Percentiles rank a stretch among this genome's conserved stretches.
Evolutionary conservation across 1,140 invertebrate species (phyloP).

Genomic region (Sitodiplosis mosellana): DNA sequence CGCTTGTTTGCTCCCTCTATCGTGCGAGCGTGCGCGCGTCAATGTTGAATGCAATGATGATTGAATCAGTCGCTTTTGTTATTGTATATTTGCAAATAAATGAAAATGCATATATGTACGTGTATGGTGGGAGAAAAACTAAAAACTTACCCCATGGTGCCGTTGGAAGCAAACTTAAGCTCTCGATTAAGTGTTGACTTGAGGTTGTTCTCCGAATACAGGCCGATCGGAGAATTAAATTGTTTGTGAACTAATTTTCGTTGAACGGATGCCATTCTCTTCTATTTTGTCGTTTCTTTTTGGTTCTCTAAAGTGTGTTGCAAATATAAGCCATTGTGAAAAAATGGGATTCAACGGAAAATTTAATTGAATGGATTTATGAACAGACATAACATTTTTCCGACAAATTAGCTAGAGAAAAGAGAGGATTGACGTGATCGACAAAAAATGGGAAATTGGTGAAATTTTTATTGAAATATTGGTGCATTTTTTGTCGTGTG

Average conservation of each 20-base stretch:
- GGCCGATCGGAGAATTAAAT: slow-evolving; percentile 73
- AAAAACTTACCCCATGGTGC: slow-evolving; percentile 60
- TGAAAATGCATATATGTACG: not conserved
- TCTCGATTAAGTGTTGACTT: slow-evolving; percentile 61
- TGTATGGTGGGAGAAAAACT: not conserved
- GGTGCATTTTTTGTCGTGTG: no score
- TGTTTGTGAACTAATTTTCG: slow-evolving; percentile 61
- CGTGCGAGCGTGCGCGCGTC: not conserved
- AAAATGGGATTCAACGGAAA: no score
- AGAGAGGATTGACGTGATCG: no score
- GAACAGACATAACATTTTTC: no score
- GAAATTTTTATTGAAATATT: no score
- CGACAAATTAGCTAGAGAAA: no score
- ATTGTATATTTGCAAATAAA: not conserved
- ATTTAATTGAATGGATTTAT: no score
- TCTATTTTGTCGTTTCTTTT: not conserved
- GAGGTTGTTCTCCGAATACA: slow-evolving; percentile 67
- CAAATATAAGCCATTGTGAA: no score
- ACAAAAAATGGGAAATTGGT: no score
- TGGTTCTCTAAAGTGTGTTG: no score
- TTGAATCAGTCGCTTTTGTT: not conserved
- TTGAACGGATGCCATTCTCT: slow-evolving; percentile 36
- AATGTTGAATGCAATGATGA: not conserved
- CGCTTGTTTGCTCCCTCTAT: no score
- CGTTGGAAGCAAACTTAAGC: slow-evolving; percentile 52